Conservation (phyloP, 1,140 invertebrate genomes). For the Meloidogyne floridensis region DNA sequence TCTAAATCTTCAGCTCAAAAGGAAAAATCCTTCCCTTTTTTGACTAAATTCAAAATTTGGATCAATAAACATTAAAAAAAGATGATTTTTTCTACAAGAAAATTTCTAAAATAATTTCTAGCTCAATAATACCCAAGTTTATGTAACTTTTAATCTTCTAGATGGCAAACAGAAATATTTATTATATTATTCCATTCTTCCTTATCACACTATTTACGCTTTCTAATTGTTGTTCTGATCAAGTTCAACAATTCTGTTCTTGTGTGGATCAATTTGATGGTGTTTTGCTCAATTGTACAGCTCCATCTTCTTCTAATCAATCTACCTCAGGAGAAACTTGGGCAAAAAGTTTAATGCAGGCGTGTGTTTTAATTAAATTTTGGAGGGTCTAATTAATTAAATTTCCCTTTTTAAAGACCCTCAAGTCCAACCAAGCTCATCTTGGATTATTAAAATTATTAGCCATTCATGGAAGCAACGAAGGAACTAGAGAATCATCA, state of each 20-base stretch:
- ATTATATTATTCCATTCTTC: background rate
- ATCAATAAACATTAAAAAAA: background rate
- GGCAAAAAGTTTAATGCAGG: slow-evolving; percentile 17
- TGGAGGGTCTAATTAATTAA: background rate
- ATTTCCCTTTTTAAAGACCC: slow-evolving; percentile 30
- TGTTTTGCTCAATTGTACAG: slow-evolving; percentile 43
- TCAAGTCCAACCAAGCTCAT: slow-evolving; percentile 52
- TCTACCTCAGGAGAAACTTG: background rate
- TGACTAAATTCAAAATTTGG: background rate
- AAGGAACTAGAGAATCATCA: slow-evolving; percentile 32
- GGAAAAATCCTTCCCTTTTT: background rate
- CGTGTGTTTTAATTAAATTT: background rate
- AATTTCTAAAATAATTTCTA: background rate
- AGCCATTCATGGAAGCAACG: background rate
- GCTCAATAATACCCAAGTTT: background rate
- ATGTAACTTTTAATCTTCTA: background rate
- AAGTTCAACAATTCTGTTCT: slow-evolving; percentile 36
- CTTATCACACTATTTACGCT: background rate
- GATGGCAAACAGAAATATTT: background rate
- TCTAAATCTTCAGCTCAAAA: slow-evolving; percentile 2
- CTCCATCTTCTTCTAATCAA: background rate
- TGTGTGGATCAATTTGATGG: slow-evolving; percentile 49
- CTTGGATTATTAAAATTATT: slow-evolving; percentile 55
- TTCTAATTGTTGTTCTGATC: slow-evolving; percentile 33
- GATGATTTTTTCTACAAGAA: background rate